Base-by-base conservation (phyloP, 1,140 invertebrate species). In the Acromyrmex charruanus region DNA sequence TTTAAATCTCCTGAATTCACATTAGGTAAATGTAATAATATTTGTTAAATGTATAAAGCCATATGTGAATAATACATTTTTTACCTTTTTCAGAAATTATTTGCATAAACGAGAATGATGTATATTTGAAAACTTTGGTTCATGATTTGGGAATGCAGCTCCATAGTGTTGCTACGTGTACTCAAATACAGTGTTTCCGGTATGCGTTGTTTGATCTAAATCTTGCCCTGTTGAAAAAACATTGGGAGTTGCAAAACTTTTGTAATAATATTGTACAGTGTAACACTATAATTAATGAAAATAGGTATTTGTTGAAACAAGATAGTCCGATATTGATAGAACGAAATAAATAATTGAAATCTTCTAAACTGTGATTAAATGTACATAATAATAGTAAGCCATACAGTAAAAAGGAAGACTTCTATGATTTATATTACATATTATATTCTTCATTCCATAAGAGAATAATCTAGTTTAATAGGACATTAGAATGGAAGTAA, bases 1-100 rank as follows among this genome's bases (percentile, higher is more conserved):
- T 99, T 98, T 94, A 94, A 97, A 6, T 96, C 96, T 59, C 99
- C 99, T 3, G 95, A 98, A 90, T 99, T 99, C 93, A 97, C 97
- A n/a, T 93, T 99, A 92, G 98, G 98, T 98, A 96, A 96, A 89
- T 89, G 85, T 80, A 80, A 49, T 80, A 80, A 51, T 14, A 21
- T 77, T 1, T 79, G 63, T 71, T 35, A 59, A 2, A 31, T 58
- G 58, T 63, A 35, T 35, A 35, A 35, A 66, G 77, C 49, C n/a
- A 53, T 31, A 39, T 31, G 55, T 35, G 77, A 63, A 58, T 65
- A 63, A 61, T 74, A 72, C 68, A 65, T 66, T 61, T 58, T 77
- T 72, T 16, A 65, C 86, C 92, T 74, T 93, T 97, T 97, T 86
- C 95, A 97, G 98, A 99, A 96, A 95, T 99, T 25, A 97, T 98